These are phyloP conservation scores for Emmelina monodactyla DNA, from an alignment of 2,888 invertebrate species.

Conservation along the genomic window DNA sequence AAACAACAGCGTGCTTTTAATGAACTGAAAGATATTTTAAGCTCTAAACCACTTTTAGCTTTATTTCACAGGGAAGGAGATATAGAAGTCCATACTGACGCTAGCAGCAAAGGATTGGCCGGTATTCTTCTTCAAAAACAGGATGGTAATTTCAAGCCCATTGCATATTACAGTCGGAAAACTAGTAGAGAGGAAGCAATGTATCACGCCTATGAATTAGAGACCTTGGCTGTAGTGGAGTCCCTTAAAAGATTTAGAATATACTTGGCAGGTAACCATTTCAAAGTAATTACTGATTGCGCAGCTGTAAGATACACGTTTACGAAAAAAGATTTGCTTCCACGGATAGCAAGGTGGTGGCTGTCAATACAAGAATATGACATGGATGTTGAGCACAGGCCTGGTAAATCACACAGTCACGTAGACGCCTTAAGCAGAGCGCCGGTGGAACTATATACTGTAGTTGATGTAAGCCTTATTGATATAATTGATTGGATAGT, in stretches of 20 bases:
- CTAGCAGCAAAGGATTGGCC: slow-evolving; percentile 18
- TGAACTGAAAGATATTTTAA: slow-evolving; percentile 14
- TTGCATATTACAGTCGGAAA: slow-evolving; percentile 21
- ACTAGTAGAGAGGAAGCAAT: slow-evolving; percentile 18
- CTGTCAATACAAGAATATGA: too few relatives aligned
- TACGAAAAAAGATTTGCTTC: too few relatives aligned
- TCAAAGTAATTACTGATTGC: too few relatives aligned
- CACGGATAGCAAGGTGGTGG: too few relatives aligned
- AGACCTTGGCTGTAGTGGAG: slow-evolving; percentile 19
- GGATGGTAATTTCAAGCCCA: slow-evolving; percentile 14
- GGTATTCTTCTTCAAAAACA: slow-evolving; percentile 21
- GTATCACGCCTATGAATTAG: slow-evolving; percentile 25
- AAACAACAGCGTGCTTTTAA: background rate
- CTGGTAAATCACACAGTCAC: too few relatives aligned
- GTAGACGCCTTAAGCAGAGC: too few relatives aligned
- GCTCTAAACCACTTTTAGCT: slow-evolving; percentile 18
- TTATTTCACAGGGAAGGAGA: slow-evolving; percentile 17
- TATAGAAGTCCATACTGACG: slow-evolving; percentile 22
- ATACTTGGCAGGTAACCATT: too few relatives aligned
- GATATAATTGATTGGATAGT: too few relatives aligned
- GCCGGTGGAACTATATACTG: too few relatives aligned
- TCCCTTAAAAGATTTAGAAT: background rate
- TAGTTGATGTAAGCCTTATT: too few relatives aligned
- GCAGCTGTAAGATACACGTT: too few relatives aligned
- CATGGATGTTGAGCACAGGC: too few relatives aligned